A percentile compares a stretch with the other conserved stretches of the same genome.
Evolutionary conservation across 2,797 vertebrate species (phyloP).

Genomic region (Rhadinocentrus ornatus): DNA sequence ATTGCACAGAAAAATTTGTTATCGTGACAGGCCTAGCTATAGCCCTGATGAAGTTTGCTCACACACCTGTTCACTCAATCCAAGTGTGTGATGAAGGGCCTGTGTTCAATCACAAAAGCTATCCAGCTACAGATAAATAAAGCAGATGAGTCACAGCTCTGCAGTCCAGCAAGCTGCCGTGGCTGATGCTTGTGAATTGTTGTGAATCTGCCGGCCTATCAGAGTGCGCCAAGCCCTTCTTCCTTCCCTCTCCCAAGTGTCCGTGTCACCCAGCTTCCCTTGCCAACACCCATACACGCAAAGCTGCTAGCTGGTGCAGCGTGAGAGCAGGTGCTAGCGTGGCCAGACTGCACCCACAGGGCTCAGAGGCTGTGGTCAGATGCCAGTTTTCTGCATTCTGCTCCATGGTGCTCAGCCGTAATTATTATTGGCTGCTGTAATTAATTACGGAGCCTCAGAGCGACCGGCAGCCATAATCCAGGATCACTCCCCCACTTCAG

Average conservation of each 20-base stretch:
- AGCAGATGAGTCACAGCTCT: slow-evolving; percentile 53
- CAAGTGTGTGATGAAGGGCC: neutral
- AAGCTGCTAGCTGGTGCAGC: slow-evolving; percentile 57
- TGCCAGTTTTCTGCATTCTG: slow-evolving; percentile 54
- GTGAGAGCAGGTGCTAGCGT: slow-evolving; percentile 69
- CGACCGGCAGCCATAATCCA: slow-evolving; percentile 52
- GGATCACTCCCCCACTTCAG: slow-evolving; percentile 41
- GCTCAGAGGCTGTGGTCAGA: slow-evolving; percentile 47
- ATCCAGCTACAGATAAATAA: slow-evolving; percentile 35
- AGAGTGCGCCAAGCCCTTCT: slow-evolving; percentile 24
- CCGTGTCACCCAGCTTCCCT: slow-evolving; percentile 46
- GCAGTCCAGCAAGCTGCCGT: slow-evolving; percentile 40
- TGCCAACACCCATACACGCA: slow-evolving; percentile 44
- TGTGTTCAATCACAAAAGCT: slow-evolving; percentile 9
- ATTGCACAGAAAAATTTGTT: too few species aligned
- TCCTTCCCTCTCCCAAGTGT: slow-evolving; percentile 53
- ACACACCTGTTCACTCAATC: slow-evolving; percentile 11
- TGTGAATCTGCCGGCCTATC: slow-evolving; percentile 59
- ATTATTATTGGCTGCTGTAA: slow-evolving; percentile 75
- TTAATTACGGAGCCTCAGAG: slow-evolving; percentile 66
- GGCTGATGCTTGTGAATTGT: slow-evolving; percentile 51
- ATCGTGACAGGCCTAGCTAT: too few species aligned
- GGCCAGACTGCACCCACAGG: slow-evolving; percentile 49
- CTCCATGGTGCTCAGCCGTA: slow-evolving; percentile 53
- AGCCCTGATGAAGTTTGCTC: slow-evolving; percentile 30